These are phyloP conservation scores for Myoxocephalus aenaeus DNA, from an alignment of 2,797 vertebrate species.

Conservation along the genomic window DNA sequence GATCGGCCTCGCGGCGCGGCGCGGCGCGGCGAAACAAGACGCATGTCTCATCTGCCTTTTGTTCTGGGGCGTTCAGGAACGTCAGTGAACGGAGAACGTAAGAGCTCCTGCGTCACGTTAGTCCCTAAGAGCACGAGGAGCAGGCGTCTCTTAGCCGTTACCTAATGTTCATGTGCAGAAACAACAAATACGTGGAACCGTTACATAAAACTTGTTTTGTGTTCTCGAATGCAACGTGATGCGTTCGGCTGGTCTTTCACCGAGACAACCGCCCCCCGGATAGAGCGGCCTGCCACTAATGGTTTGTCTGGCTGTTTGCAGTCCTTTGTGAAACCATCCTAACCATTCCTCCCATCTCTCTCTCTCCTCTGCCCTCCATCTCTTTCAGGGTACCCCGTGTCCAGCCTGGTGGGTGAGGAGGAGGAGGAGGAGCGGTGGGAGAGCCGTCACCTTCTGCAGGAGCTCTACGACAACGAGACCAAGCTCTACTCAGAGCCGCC, in stretches of 20 bases:
- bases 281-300: constrained; percentile 25
- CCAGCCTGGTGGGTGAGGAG: constrained; percentile 68
- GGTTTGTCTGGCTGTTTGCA: constrained; percentile 16
- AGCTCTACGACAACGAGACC: constrained; percentile 76
- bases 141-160: background rate
- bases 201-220: constrained; percentile 16
- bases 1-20: constrained; percentile 46
- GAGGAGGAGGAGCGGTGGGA: constrained; percentile 77
- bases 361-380: background rate
- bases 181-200: background rate
- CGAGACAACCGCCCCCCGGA: background rate
- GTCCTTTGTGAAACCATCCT: constrained; percentile 5
- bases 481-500: constrained; percentile 64
- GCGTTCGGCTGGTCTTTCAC: constrained; percentile 12
- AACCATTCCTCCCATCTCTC: background rate
- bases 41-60: constrained; percentile 55
- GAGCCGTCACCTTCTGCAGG: constrained; percentile 87
- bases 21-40: constrained; percentile 50
- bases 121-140: constrained; percentile 6
- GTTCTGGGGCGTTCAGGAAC: constrained; percentile 39
- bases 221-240: background rate
- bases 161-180: background rate
- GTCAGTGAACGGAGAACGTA: constrained; percentile 12
- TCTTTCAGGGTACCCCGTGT: constrained; percentile 77
- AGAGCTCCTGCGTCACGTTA: constrained; percentile 10